phyloP scores from a whole-genome alignment of 37 sponge, comb jelly and placozoan species.

The Beroe forskalii region DNA sequence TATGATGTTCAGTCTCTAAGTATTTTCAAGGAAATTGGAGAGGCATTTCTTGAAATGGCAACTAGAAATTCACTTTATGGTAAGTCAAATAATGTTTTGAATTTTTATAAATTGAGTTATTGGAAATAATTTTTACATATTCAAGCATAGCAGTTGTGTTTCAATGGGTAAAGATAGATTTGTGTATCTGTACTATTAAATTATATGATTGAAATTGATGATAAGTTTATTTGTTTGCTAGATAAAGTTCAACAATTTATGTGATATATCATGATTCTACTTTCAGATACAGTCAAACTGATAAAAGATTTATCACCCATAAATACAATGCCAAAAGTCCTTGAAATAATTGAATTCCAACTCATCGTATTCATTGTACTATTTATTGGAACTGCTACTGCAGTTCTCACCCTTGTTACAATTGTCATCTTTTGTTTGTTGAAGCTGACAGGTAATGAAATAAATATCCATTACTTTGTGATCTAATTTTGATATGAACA shows the following conservation, averaged over 20 bases:
- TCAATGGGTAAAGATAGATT: no score
- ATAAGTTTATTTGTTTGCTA: no score
- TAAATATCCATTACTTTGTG: no score
- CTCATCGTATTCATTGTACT: neutral
- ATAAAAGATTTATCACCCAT: slow-evolving; percentile 20
- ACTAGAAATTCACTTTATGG: slow-evolving; percentile 55
- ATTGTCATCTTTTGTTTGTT: slow-evolving; percentile 21
- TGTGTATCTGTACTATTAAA: no score
- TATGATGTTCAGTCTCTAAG: neutral
- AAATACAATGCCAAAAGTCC: neutral
- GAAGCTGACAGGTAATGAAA: slow-evolving; percentile 51
- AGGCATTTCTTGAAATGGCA: neutral
- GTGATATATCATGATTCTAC: no score
- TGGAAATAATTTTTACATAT: no score
- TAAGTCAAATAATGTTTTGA: no score
- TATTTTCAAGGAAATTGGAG: slow-evolving; percentile 3
- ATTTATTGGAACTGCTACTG: neutral
- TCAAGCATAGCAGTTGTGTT: no score
- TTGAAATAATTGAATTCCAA: slow-evolving; percentile 31
- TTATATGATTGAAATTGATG: no score
- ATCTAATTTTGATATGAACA: no score
- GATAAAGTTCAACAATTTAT: no score
- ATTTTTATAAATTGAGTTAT: no score
- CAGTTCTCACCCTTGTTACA: neutral
- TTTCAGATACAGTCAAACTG: slow-evolving; percentile 27